phyloP scores from a whole-genome alignment of 2,797 vertebrate genomes.

The Spatula clypeata region DNA sequence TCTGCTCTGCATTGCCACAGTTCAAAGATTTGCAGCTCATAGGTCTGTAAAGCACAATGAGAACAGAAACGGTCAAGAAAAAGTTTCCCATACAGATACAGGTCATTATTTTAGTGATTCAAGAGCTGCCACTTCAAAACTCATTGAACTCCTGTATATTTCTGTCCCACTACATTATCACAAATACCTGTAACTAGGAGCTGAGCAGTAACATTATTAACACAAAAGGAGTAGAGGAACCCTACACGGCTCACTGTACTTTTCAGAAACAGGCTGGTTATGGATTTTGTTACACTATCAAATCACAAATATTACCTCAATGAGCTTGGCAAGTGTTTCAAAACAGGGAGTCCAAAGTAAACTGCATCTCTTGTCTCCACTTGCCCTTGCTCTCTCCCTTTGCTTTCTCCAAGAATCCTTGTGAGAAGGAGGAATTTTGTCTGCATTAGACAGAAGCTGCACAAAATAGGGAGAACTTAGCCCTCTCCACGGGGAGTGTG shows the following conservation, averaged over 20 bases:
- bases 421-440: constrained; percentile 57
- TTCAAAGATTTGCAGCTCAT: constrained; percentile 26
- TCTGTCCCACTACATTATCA: background rate
- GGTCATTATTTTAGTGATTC: constrained; percentile 45
- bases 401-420: constrained; percentile 47
- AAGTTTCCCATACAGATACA: background rate
- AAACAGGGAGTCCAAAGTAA: constrained; percentile 44
- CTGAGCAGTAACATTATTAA: constrained; percentile 4
- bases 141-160: background rate
- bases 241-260: background rate
- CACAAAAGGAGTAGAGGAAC: background rate
- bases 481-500: background rate
- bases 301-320: constrained; percentile 17
- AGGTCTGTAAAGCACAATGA: constrained; percentile 1
- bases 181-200: background rate
- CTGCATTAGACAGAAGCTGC: constrained; percentile 50
- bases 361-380: background rate
- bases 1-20: constrained; percentile 1
- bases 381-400: constrained; percentile 53
- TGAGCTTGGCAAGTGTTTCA: constrained; percentile 3
- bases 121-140: constrained; percentile 17
- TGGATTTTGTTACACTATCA: constrained; percentile 40
- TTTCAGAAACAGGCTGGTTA: constrained; percentile 15
- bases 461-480: constrained; percentile 50
- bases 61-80: constrained; percentile 25